These are phyloP conservation scores for Trialeurodes vaporariorum DNA, from an alignment of 1,140 invertebrate genomes.

Conservation along the genomic window DNA sequence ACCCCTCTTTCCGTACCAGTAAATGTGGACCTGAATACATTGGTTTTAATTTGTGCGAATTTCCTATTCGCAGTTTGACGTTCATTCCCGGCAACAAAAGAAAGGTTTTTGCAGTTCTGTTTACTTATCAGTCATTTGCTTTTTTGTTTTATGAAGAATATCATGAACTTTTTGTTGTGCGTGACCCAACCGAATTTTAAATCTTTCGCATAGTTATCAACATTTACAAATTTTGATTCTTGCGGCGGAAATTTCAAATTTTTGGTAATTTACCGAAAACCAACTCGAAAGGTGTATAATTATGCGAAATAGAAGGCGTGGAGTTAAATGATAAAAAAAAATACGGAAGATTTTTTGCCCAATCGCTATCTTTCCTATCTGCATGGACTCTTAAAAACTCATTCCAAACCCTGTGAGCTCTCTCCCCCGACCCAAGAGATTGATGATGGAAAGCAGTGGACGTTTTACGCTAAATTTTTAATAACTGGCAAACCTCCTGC, in stretches of 20 bases:
- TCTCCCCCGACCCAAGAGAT: slow-evolving; percentile 31
- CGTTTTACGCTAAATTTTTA: slow-evolving; percentile 23
- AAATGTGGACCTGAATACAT: background rate
- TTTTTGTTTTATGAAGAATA: background rate
- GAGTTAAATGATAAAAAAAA: background rate
- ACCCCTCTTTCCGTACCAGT: background rate
- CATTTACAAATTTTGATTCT: background rate
- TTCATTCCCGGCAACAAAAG: background rate
- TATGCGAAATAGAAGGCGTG: background rate
- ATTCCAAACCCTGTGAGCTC: slow-evolving; percentile 30
- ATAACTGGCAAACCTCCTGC: slow-evolving; percentile 25
- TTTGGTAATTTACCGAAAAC: background rate
- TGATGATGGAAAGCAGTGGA: slow-evolving; percentile 27
- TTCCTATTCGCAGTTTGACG: background rate
- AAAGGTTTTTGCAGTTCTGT: background rate
- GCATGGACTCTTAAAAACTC: slow-evolving; percentile 31
- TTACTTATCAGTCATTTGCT: background rate
- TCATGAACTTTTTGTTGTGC: background rate
- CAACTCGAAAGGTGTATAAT: background rate
- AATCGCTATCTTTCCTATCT: background rate
- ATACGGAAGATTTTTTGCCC: background rate
- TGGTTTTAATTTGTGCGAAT: background rate
- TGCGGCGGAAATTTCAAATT: background rate
- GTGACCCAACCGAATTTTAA: background rate
- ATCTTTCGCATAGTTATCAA: background rate